Percentiles rank a stretch among this genome's conserved stretches.
phyloP scores from a whole-genome alignment of 2,888 invertebrate genomes.

The Sclerodermus sp. region DNA sequence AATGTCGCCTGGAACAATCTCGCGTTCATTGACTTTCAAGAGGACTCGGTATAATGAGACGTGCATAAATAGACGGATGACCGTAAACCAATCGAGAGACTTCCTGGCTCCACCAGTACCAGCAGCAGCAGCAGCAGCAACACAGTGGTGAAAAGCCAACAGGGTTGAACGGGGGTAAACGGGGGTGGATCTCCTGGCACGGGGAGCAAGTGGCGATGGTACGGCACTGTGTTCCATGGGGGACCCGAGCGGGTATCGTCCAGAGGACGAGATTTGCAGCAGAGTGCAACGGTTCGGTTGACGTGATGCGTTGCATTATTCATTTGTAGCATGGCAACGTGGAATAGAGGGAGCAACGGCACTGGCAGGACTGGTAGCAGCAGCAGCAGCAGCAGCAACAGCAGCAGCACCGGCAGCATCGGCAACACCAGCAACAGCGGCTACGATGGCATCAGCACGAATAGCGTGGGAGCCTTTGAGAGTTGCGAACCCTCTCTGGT shows the following conservation, averaged over 20 bases:
- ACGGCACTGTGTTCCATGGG: neutral
- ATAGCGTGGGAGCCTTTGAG: neutral
- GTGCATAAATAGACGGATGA: constrained; percentile 14
- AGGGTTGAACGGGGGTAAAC: neutral
- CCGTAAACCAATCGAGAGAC: constrained; percentile 26
- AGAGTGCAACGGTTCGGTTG: constrained; percentile 41
- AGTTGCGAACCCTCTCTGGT: too few relatives aligned
- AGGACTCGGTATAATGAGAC: neutral
- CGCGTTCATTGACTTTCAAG: neutral
- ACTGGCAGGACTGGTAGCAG: too few relatives aligned
- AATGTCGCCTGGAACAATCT: too few relatives aligned
- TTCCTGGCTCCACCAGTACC: too few relatives aligned
- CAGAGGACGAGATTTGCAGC: constrained; percentile 47
- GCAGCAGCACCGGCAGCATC: too few relatives aligned
- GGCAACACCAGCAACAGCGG: neutral
- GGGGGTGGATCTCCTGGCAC: constrained; percentile 17
- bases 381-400: too few relatives aligned
- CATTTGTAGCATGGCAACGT: constrained; percentile 35
- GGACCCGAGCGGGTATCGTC: constrained; percentile 24
- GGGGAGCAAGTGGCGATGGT: constrained; percentile 6
- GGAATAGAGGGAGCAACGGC: too few relatives aligned
- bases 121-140: too few relatives aligned
- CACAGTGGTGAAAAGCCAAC: neutral
- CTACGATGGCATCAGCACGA: neutral
- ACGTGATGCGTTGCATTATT: constrained; percentile 53